phyloP scores from a whole-genome alignment of 1,140 invertebrate genomes.

The Chionoecetes opilio region DNA sequence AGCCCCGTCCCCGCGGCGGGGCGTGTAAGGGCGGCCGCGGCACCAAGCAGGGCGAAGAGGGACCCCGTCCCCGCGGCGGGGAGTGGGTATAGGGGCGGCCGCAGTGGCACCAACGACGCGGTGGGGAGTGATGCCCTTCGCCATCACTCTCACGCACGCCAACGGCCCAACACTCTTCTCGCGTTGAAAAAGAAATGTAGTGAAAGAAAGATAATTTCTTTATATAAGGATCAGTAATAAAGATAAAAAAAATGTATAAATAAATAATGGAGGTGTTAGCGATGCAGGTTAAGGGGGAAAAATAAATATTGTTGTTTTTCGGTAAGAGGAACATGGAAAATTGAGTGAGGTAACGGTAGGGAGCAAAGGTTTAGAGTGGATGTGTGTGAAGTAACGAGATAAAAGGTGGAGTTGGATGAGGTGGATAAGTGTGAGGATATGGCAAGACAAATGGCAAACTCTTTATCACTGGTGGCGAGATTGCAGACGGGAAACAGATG shows the following conservation, averaged over 20 bases:
- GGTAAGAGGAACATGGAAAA: background rate
- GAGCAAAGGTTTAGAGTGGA: background rate
- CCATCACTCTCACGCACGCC: no score
- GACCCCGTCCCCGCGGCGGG: background rate
- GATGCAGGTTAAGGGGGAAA: background rate
- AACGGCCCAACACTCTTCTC: no score
- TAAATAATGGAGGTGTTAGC: background rate
- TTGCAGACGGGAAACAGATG: background rate
- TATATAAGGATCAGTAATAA: no score
- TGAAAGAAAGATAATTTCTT: no score
- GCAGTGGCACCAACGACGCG: no score
- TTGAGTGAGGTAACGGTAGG: background rate
- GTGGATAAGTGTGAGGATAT: conserved; percentile 4
- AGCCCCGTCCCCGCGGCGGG: no score
- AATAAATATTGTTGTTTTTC: background rate
- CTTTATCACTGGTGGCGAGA: background rate
- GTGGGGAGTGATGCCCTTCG: no score
- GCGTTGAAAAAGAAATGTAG: no score
- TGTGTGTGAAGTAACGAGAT: background rate
- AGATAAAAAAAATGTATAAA: no score
- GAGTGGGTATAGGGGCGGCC: no score
- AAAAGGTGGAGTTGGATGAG: background rate
- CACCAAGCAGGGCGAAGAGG: conserved; percentile 22
- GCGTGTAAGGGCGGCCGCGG: no score
- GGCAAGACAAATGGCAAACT: background rate